These are phyloP conservation scores for Agapornis roseicollis DNA, from an alignment of 2,113 vertebrate species.

Conservation along the genomic window DNA sequence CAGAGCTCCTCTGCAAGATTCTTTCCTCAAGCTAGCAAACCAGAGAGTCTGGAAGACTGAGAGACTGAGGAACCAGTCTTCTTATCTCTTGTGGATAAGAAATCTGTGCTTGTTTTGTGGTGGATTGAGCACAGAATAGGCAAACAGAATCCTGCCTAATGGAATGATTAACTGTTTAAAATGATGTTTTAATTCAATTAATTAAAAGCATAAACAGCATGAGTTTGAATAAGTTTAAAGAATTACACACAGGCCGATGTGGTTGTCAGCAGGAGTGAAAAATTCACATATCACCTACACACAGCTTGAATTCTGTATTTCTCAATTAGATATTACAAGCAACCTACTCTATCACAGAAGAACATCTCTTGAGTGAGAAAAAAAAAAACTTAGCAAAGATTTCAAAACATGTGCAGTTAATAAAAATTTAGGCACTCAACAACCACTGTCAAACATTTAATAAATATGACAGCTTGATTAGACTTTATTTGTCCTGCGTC, in stretches of 20 bases:
- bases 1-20: neutral
- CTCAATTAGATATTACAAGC: constrained; percentile 66
- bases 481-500: constrained; percentile 29
- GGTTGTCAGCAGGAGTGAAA: constrained; percentile 72
- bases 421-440: constrained; percentile 8
- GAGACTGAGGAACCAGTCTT: neutral
- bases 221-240: constrained; percentile 71
- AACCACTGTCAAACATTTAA: constrained; percentile 52
- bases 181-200: constrained; percentile 74
- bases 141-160: constrained; percentile 37
- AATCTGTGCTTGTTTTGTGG: neutral
- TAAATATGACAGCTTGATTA: constrained; percentile 44
- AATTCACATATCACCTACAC: constrained; percentile 72
- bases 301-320: constrained; percentile 70
- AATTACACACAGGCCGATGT: constrained; percentile 63
- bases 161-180: constrained; percentile 72
- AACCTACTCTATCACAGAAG: constrained; percentile 47
- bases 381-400: neutral
- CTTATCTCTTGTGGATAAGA: neutral
- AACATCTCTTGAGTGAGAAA: constrained; percentile 21
- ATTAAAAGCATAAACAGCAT: constrained; percentile 75
- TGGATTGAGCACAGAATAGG: constrained; percentile 1
- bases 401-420: constrained; percentile 37
- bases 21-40: neutral
- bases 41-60: neutral